Base-by-base conservation (phyloP, 2,797 vertebrate genomes). In the Momotus momota region DNA sequence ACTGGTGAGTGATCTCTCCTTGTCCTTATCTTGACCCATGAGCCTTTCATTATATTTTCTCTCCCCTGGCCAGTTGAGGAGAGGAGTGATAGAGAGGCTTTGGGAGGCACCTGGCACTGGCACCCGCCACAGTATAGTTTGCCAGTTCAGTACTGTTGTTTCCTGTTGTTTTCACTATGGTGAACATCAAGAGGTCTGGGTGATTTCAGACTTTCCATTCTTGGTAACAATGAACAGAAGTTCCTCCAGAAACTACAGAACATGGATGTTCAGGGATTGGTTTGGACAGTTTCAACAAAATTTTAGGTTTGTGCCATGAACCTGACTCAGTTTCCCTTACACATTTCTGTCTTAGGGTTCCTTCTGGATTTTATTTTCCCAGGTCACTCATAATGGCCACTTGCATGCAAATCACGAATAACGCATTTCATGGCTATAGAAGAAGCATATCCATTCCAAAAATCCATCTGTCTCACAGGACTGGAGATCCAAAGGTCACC, bases 101-200 rank as follows among this genome's bases (percentile, higher is more conserved):
- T 52, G 27, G 16, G 52, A n/a, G 38, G 21, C 40, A 45, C n/a
- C 26, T 62, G 57, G 11, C 1, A 0, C 1, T 0, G 35, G 35
- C 35, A 35, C 35, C 35, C 29, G 38, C 11, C 21, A 65, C 60
- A 74, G 45, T 19, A 6, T 10, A 46, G 11, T 40, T 48, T 49
- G 41, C 38, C 38, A 57, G 52, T 69, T 91, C 9, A 7, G 31
- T 73, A 33, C 19, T 71, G 27, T 11, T 17, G 10, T 58, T 85
- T 71, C 82, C 52, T 16, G 26, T 49, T 78, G 26, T 49, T 84
- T 62, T 70, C 20, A n/a, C 35, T 51, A 31, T 82, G 45, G 35
- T 75, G 46, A 75, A 43, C 29, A 43, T 27, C 31, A 51, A 40
- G 43, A 71, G 27, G 29, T 55, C 45, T 43, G n/a, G 7, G 27